These are phyloP conservation scores for Arenaria interpres DNA, from an alignment of 2,113 vertebrate species.

Conservation along the genomic window DNA sequence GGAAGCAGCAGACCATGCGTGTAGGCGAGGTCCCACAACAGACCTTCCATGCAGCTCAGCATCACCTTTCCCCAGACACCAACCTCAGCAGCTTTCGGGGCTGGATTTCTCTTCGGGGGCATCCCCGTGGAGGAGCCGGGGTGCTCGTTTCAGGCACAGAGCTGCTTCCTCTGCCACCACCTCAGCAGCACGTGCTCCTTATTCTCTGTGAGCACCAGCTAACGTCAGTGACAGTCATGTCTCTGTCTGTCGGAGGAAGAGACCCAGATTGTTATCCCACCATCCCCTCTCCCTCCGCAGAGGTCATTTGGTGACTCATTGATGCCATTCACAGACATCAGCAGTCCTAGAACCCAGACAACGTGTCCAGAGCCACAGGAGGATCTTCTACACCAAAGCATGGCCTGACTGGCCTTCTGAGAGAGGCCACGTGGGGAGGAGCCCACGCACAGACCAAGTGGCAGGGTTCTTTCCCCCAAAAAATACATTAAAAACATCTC, in stretches of 20 bases:
- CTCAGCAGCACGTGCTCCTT: neutral
- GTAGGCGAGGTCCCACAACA: neutral
- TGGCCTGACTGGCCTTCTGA: neutral
- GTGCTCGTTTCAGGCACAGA: neutral
- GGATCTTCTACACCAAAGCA: neutral
- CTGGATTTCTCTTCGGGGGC: neutral
- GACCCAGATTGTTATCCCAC: too few species aligned
- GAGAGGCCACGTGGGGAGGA: neutral
- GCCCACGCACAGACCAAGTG: fast-evolving
- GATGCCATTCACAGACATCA: fast-evolving
- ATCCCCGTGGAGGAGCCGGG: fast-evolving
- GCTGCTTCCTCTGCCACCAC: neutral
- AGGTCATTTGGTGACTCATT: fast-evolving
- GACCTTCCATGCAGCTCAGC: fast-evolving
- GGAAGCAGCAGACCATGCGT: fast-evolving
- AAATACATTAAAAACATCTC: neutral
- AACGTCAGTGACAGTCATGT: fast-evolving
- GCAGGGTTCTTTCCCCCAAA: neutral
- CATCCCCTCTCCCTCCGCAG: neutral
- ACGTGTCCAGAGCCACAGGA: neutral
- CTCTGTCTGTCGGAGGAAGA: neutral
- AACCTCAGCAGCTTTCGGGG: neutral
- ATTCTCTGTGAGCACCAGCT: neutral
- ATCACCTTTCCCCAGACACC: neutral
- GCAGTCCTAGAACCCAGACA: neutral